These are phyloP conservation scores for Ptyas mucosa DNA, from an alignment of 2,113 vertebrate genomes.

Conservation along the genomic window DNA sequence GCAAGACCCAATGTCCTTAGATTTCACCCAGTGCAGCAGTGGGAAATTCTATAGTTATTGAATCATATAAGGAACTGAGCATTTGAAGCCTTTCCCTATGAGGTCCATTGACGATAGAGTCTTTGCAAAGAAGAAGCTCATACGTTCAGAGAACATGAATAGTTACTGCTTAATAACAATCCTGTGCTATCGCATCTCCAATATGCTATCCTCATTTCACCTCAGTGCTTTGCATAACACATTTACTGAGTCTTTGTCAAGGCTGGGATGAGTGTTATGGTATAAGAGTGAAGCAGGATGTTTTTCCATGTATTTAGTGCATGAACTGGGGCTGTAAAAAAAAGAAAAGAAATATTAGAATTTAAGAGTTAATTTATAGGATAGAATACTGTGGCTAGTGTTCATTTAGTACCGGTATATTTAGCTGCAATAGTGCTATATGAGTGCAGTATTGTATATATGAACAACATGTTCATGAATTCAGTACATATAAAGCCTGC, in stretches of 20 bases:
- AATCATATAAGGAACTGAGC: neutral
- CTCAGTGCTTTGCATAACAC: neutral
- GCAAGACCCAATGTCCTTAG: neutral
- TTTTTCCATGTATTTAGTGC: neutral
- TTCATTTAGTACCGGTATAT: neutral
- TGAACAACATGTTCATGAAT: neutral
- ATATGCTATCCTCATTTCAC: neutral
- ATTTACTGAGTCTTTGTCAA: neutral
- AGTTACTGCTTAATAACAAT: neutral
- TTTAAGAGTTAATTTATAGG: neutral
- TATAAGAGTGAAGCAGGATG: neutral
- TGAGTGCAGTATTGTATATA: neutral
- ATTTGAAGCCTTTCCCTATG: neutral
- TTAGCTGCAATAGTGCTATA: neutral
- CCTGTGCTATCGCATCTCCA: neutral
- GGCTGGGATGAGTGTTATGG: neutral
- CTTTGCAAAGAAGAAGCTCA: neutral
- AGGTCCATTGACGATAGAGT: neutral
- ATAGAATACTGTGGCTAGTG: neutral
- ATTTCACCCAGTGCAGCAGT: neutral
- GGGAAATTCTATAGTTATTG: neutral
- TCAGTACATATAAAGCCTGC: neutral
- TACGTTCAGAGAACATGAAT: neutral
- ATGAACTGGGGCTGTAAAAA: neutral
- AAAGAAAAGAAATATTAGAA: neutral